A percentile compares a stretch with the other conserved stretches of the same genome.
phyloP scores from a whole-genome alignment of 2,797 vertebrate genomes.

The Lindbergichthys nudifrons region DNA sequence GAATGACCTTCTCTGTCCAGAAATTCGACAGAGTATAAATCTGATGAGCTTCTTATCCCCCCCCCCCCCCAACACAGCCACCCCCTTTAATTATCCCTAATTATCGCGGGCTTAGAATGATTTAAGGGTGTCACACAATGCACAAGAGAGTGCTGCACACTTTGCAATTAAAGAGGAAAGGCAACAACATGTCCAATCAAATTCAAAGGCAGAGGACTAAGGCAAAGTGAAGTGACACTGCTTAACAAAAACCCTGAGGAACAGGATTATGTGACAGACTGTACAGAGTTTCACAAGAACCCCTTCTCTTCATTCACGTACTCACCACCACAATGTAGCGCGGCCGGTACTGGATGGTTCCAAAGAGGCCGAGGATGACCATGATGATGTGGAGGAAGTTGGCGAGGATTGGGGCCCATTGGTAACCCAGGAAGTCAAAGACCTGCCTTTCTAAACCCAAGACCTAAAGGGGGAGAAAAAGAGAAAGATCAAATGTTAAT shows the following conservation, averaged over 20 bases:
- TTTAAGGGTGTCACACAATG: slow-evolving; percentile 67
- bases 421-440: slow-evolving; percentile 94
- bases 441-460: slow-evolving; percentile 91
- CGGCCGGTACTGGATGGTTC: slow-evolving; percentile 91
- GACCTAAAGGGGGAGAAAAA: slow-evolving; percentile 76
- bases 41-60: slow-evolving; percentile 69
- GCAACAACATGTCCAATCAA: slow-evolving; percentile 35
- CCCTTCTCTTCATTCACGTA: neutral
- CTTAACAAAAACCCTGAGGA: slow-evolving; percentile 20
- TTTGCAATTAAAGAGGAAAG: slow-evolving; percentile 46
- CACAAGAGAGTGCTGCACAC: slow-evolving; percentile 46
- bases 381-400: slow-evolving; percentile 93
- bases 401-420: slow-evolving; percentile 93
- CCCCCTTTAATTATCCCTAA: slow-evolving; percentile 72
- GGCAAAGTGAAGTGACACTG: slow-evolving; percentile 34
- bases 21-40: slow-evolving; percentile 62
- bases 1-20: slow-evolving; percentile 72
- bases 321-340: slow-evolving; percentile 92
- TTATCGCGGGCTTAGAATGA: slow-evolving; percentile 70
- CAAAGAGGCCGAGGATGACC: slow-evolving; percentile 92
- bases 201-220: slow-evolving; percentile 23
- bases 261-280: slow-evolving; percentile 33
- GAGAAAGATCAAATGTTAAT: slow-evolving; percentile 16
- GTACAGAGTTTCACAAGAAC: slow-evolving; percentile 9
- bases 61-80: neutral